A percentile compares a stretch with the other conserved stretches of the same genome.
phyloP scores from a whole-genome alignment of 2,888 invertebrate species.

The Falcaria lacertinaria region DNA sequence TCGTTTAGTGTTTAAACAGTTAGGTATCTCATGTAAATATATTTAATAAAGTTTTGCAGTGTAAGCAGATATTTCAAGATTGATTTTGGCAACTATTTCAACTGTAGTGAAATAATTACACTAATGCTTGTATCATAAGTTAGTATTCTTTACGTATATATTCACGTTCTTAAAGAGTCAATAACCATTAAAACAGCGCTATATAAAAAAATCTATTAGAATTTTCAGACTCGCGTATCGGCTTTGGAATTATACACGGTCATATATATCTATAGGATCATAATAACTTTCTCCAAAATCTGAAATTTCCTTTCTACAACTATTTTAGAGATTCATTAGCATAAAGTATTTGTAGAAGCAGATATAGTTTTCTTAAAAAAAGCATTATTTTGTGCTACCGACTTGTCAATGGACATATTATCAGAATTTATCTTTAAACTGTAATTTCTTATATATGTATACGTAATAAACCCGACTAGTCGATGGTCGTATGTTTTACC shows the following conservation, averaged over 20 bases:
- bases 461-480: neutral
- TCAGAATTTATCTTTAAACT: neutral
- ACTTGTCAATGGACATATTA: neutral
- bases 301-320: constrained; percentile 16
- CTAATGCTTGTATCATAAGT: too few species aligned
- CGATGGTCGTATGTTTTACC: neutral
- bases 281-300: constrained; percentile 32
- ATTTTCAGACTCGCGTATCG: too few species aligned
- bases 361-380: too few species aligned
- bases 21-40: neutral
- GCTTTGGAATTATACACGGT: too few species aligned
- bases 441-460: neutral
- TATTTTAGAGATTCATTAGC: constrained; percentile 7
- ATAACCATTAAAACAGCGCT: too few species aligned
- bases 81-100: too few species aligned
- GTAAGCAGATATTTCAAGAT: too few species aligned
- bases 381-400: neutral
- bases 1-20: neutral
- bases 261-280: constrained; percentile 6
- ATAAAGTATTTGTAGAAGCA: neutral
- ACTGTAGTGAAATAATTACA: too few species aligned
- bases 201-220: too few species aligned
- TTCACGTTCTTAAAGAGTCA: too few species aligned
- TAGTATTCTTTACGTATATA: too few species aligned
- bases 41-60: too few species aligned